These are phyloP conservation scores for Zaprionus africanus DNA, from an alignment of 1,140 invertebrate genomes.

Conservation along the genomic window DNA sequence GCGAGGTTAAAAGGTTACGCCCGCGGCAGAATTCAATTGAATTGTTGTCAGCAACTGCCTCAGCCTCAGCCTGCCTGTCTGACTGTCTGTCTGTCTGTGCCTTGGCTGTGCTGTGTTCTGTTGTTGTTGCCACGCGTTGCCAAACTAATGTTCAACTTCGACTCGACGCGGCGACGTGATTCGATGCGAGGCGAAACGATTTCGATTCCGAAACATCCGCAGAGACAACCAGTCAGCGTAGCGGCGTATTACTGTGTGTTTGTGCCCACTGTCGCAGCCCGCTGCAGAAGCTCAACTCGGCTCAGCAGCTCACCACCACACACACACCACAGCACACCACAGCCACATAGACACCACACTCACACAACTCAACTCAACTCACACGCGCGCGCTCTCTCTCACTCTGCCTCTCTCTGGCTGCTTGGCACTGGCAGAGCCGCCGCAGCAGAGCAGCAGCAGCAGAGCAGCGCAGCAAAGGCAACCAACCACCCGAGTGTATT, in stretches of 20 bases:
- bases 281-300: slow-evolving; percentile 46
- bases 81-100: slow-evolving; percentile 1
- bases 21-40: slow-evolving; percentile 42
- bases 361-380: slow-evolving; percentile 7
- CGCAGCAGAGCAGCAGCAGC: not conserved
- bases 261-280: slow-evolving; percentile 33
- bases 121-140: slow-evolving; percentile 54
- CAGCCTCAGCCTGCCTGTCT: not conserved
- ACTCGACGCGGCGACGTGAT: slow-evolving; percentile 21
- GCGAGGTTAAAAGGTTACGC: slow-evolving; percentile 48
- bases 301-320: slow-evolving; percentile 16
- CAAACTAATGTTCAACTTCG: slow-evolving; percentile 22
- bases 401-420: not conserved
- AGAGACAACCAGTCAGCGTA: slow-evolving; percentile 64
- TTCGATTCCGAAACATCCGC: slow-evolving; percentile 37
- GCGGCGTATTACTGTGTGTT: slow-evolving; percentile 72
- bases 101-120: not conserved
- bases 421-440: not conserved
- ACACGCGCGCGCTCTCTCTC: not conserved
- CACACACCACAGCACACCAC: not conserved
- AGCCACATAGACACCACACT: not conserved
- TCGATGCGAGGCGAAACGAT: slow-evolving; percentile 23
- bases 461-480: slow-evolving; percentile 5
- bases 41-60: slow-evolving; percentile 26
- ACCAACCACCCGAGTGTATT: slow-evolving; percentile 23